Percentiles rank a stretch among this genome's conserved stretches.
These are phyloP conservation scores for Hyphantria cunea DNA, from an alignment of 1,140 invertebrate genomes.

Conservation along the genomic window DNA sequence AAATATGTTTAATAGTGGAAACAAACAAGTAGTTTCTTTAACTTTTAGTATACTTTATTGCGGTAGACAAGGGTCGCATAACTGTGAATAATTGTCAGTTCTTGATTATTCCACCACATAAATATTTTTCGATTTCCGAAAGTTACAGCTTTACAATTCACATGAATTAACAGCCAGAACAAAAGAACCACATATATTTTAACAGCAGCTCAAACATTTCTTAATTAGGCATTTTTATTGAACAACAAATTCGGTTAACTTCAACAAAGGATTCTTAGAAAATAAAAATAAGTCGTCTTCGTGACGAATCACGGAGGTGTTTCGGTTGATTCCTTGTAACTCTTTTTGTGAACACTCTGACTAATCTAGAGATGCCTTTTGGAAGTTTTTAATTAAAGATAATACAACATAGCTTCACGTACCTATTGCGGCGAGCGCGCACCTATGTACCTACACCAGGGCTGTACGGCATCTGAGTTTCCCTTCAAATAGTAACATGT, in stretches of 20 bases:
- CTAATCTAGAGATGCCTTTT: slow-evolving; percentile 75
- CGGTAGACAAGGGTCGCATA: no score
- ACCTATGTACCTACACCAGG: slow-evolving; percentile 29
- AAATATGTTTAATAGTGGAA: no score
- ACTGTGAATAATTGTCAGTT: no score
- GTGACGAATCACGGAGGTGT: slow-evolving; percentile 78
- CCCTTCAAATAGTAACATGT: no score
- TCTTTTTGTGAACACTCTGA: slow-evolving; percentile 73
- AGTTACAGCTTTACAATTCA: slow-evolving; percentile 42
- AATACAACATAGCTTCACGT: slow-evolving; percentile 76
- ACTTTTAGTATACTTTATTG: no score
- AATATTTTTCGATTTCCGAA: slow-evolving; percentile 24
- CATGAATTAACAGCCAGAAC: slow-evolving; percentile 35
- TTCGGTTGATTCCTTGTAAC: slow-evolving; percentile 68
- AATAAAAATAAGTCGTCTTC: slow-evolving; percentile 78
- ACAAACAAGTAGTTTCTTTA: no score
- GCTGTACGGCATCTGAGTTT: slow-evolving; percentile 21
- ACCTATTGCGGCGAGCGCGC: slow-evolving; percentile 34
- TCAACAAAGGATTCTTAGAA: slow-evolving; percentile 71
- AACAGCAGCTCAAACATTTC: slow-evolving; percentile 72
- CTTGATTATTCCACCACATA: no score
- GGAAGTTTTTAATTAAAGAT: slow-evolving; percentile 78
- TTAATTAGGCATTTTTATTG: slow-evolving; percentile 79
- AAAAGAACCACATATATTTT: slow-evolving; percentile 60
- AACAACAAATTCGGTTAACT: slow-evolving; percentile 78